Percentiles rank a stretch among this genome's conserved stretches.
Evolutionary conservation across 2,888 invertebrate genomes (phyloP).

Genomic region (Drosophila tripunctata): DNA sequence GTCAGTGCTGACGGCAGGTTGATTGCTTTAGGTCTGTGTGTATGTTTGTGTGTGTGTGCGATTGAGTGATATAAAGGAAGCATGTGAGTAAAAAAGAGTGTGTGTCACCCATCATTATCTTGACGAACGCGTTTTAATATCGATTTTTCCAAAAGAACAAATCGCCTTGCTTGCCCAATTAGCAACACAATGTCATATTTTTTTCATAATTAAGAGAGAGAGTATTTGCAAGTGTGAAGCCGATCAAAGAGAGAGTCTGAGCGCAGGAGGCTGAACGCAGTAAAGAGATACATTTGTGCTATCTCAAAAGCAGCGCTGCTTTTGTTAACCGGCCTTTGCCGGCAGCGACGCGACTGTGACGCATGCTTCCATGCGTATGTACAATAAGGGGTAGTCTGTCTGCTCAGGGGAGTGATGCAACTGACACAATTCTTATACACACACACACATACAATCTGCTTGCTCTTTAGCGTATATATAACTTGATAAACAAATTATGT

Average conservation of each 20-base stretch:
- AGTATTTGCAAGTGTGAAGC: not conserved
- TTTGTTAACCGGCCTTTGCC: slow-evolving; percentile 46
- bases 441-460: not conserved
- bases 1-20: slow-evolving; percentile 51
- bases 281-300: slow-evolving; percentile 23
- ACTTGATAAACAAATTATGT: slow-evolving; percentile 73
- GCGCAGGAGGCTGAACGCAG: no score
- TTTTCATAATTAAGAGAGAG: slow-evolving; percentile 8
- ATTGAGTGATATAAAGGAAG: slow-evolving; percentile 67
- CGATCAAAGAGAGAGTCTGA: slow-evolving; percentile 5
- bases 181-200: slow-evolving; percentile 42
- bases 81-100: slow-evolving; percentile 41
- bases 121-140: slow-evolving; percentile 4
- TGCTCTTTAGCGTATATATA: slow-evolving; percentile 40
- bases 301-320: slow-evolving; percentile 23
- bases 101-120: slow-evolving; percentile 65
- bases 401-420: slow-evolving; percentile 17
- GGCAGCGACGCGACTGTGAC: slow-evolving; percentile 37
- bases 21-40: slow-evolving; percentile 2
- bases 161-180: slow-evolving; percentile 57
- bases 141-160: slow-evolving; percentile 18
- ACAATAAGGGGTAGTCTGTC: slow-evolving; percentile 21
- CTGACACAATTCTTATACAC: slow-evolving; percentile 52
- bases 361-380: slow-evolving; percentile 1
- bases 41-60: slow-evolving; percentile 22